phyloP scores from a whole-genome alignment of 2,113 vertebrate species.

The Alethe diademata region DNA sequence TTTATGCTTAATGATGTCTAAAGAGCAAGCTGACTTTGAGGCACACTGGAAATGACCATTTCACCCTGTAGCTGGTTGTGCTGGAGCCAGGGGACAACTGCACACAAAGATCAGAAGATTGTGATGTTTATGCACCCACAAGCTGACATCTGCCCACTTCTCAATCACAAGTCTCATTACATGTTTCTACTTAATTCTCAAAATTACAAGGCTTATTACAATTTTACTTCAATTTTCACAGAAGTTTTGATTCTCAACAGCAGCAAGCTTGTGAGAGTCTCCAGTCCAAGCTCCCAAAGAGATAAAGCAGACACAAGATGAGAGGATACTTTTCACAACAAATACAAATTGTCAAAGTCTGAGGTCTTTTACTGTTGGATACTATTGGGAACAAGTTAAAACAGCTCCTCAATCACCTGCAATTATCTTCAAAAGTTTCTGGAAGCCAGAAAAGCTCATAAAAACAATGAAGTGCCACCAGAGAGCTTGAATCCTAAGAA shows the following conservation, averaged over 20 bases:
- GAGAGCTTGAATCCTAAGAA: not conserved
- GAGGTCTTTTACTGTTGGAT: not conserved
- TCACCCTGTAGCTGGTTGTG: not conserved
- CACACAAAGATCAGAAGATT: not conserved
- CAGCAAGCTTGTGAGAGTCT: not conserved
- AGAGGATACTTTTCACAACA: not conserved
- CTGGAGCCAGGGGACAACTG: not conserved
- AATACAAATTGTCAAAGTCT: not conserved
- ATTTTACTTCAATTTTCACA: not conserved
- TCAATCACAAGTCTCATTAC: not conserved
- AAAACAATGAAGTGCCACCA: not conserved
- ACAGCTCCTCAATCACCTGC: not conserved
- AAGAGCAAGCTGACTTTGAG: not conserved
- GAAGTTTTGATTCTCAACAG: not conserved
- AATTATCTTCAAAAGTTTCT: not conserved
- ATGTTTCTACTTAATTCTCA: not conserved
- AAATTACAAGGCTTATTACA: not conserved
- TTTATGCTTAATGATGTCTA: not conserved
- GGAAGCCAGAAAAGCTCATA: not conserved
- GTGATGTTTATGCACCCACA: not conserved
- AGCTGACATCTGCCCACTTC: not conserved
- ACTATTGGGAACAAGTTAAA: not conserved
- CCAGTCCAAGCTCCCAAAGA: not conserved
- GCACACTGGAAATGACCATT: not conserved
- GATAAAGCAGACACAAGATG: not conserved